Evolutionary conservation across 2,888 invertebrate species (phyloP).

Genomic region (Dione vanillae): DNA sequence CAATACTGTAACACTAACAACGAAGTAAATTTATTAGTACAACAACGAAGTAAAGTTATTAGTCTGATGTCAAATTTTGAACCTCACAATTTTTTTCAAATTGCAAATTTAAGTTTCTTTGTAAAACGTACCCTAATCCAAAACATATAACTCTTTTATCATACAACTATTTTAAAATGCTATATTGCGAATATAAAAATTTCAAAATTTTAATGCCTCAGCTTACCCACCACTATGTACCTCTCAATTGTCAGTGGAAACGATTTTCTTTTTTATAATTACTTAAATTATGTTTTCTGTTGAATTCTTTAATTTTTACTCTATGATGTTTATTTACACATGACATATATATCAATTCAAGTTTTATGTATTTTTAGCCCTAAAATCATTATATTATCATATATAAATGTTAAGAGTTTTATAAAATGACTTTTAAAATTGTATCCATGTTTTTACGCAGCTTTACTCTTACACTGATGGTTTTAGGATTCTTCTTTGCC

Average conservation of each 20-base stretch:
- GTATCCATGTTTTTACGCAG: slow-evolving; percentile 63
- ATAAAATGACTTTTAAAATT: slow-evolving; percentile 54
- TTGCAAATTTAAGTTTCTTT: no score
- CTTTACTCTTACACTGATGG: slow-evolving; percentile 54
- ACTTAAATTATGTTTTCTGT: neutral
- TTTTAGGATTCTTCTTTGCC: slow-evolving; percentile 55
- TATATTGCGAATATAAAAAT: no score
- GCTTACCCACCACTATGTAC: neutral
- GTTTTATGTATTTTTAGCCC: neutral
- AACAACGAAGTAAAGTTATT: no score
- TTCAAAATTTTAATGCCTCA: no score
- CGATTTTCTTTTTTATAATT: neutral
- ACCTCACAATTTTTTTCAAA: no score
- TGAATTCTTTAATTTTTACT: neutral
- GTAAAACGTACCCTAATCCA: no score
- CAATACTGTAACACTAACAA: no score
- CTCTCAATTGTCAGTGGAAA: neutral
- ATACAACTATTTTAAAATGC: no score
- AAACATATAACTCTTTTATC: no score
- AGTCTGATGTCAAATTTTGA: no score
- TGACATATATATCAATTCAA: neutral
- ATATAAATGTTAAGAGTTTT: neutral
- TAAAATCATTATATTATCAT: neutral
- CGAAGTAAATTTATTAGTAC: no score
- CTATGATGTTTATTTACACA: neutral